phyloP scores from a whole-genome alignment of 2,888 invertebrate genomes.

The Rhodophaea formosa region DNA sequence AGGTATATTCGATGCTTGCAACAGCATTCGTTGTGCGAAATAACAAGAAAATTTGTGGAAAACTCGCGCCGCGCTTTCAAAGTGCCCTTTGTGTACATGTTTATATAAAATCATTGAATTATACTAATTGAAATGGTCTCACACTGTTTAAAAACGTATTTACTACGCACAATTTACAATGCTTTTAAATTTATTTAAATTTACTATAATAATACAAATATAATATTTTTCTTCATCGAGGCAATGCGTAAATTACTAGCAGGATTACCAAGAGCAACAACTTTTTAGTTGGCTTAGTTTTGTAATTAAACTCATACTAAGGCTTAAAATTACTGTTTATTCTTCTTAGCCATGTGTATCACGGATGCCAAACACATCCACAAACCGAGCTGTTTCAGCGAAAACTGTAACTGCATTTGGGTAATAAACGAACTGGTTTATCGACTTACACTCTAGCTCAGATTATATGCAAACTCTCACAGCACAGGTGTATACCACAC shows the following conservation, averaged over 20 bases:
- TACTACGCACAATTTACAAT: no score
- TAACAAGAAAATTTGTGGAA: conserved; percentile 20
- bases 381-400: conserved; percentile 2
- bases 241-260: no score
- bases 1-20: no score
- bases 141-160: no score
- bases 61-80: conserved; percentile 21
- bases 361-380: conserved; percentile 9
- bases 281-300: no score
- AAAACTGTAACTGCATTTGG: conserved; percentile 4
- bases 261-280: no score
- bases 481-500: not conserved
- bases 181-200: no score
- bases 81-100: conserved; percentile 31
- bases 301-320: no score
- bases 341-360: not conserved
- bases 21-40: not conserved
- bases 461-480: not conserved
- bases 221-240: no score
- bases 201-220: no score
- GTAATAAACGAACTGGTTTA: conserved; percentile 1
- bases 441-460: not conserved
- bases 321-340: not conserved
- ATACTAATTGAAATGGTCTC: no score
- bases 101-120: no score